Conservation (phyloP, 2,113 vertebrate genomes). For the Puffinus mauretanicus region DNA sequence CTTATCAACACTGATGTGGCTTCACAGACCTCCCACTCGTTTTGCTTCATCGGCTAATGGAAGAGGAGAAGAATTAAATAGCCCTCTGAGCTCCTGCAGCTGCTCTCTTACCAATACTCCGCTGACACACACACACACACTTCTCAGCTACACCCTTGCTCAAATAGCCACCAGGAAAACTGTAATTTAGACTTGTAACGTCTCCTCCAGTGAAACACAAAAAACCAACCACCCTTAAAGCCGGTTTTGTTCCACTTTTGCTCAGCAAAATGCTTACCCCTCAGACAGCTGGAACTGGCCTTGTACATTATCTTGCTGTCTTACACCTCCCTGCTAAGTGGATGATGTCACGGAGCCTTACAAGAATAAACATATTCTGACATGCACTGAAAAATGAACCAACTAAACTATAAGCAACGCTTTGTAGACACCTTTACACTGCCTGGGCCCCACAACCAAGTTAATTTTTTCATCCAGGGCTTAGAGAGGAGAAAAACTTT, state of each 20-base stretch:
- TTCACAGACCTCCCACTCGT: constrained; percentile 33
- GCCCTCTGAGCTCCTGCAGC: background rate
- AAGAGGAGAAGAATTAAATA: constrained; percentile 17
- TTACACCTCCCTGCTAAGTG: background rate
- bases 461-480: background rate
- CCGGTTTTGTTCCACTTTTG: background rate
- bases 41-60: constrained; percentile 41
- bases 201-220: constrained; percentile 4
- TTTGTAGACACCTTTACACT: background rate
- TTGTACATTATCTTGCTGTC: background rate
- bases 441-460: background rate
- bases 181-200: constrained; percentile 24
- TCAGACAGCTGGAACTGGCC: background rate
- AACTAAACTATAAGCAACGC: background rate
- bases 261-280: background rate
- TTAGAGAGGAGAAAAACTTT: background rate
- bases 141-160: background rate
- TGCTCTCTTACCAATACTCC: background rate
- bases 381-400: background rate
- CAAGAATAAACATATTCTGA: constrained; percentile 7
- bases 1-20: constrained; percentile 13
- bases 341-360: constrained; percentile 11
- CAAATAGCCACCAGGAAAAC: background rate
- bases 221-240: background rate
- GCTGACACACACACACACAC: background rate